Evolutionary conservation across 2,888 invertebrate genomes (phyloP).

Genomic region (Agrochola litura): DNA sequence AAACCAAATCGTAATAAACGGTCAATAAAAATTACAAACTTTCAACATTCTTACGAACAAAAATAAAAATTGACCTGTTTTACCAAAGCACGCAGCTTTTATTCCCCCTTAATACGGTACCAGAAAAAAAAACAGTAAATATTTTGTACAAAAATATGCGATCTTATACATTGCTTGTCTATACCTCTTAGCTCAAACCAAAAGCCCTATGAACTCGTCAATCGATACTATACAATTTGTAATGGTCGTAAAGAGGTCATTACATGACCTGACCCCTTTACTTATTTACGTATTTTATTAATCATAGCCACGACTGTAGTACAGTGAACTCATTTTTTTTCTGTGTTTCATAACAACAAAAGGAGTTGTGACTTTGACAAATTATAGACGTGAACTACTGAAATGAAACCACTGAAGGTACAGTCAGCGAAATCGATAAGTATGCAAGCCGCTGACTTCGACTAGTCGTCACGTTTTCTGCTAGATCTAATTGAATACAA

Average conservation of each 20-base stretch:
- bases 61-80: not conserved
- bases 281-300: conserved; percentile 64
- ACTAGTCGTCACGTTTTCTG: not conserved
- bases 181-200: conserved; percentile 10
- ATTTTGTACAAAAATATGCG: too few species aligned
- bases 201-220: conserved; percentile 15
- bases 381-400: conserved; percentile 61
- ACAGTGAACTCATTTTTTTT: conserved; percentile 63
- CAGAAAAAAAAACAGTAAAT: not conserved
- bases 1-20: not conserved
- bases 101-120: not conserved
- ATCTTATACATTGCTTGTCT: conserved; percentile 28
- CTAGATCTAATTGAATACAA: too few species aligned
- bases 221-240: conserved; percentile 49
- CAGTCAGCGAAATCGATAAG: conserved; percentile 5
- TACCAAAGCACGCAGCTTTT: conserved; percentile 7
- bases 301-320: conserved; percentile 59
- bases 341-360: conserved; percentile 57
- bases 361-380: conserved; percentile 65
- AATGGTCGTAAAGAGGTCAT: conserved; percentile 39
- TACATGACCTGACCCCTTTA: conserved; percentile 59
- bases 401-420: conserved; percentile 51
- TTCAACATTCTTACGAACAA: conserved; percentile 13
- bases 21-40: not conserved
- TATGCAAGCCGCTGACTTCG: not conserved